These are phyloP conservation scores for Trachelipus rathkii DNA, from an alignment of 1,140 invertebrate genomes.

Conservation along the genomic window DNA sequence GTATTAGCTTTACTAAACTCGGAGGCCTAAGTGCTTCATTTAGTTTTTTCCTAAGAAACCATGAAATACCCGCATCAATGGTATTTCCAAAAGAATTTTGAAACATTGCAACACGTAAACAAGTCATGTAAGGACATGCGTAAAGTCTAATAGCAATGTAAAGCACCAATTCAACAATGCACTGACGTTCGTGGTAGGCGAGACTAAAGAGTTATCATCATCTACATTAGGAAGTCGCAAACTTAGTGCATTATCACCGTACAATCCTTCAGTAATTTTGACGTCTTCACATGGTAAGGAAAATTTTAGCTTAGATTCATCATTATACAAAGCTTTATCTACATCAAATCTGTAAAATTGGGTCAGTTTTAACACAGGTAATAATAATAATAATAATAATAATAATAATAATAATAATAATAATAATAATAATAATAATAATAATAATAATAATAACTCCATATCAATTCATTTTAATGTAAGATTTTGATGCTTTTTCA, in stretches of 20 bases:
- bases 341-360: not conserved
- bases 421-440: too few species aligned
- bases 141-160: constrained; percentile 37
- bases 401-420: too few species aligned
- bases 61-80: constrained; percentile 33
- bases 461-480: too few species aligned
- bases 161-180: constrained; percentile 34
- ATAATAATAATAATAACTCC: too few species aligned
- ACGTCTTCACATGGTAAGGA: not conserved
- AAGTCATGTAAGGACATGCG: constrained; percentile 38
- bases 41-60: constrained; percentile 37
- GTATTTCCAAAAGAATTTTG: constrained; percentile 30
- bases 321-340: not conserved
- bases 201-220: constrained; percentile 28
- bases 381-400: too few species aligned
- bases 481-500: too few species aligned
- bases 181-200: constrained; percentile 35
- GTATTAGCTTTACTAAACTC: constrained; percentile 41
- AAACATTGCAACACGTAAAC: constrained; percentile 27
- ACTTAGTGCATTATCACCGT: constrained; percentile 38
- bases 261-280: not conserved
- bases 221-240: constrained; percentile 28
- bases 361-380: too few species aligned
- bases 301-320: not conserved
- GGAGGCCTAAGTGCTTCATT: constrained; percentile 31